A percentile compares a stretch with the other conserved stretches of the same genome.
These are phyloP conservation scores for Drosophila tripunctata DNA, from an alignment of 2,888 invertebrate genomes.

Conservation along the genomic window DNA sequence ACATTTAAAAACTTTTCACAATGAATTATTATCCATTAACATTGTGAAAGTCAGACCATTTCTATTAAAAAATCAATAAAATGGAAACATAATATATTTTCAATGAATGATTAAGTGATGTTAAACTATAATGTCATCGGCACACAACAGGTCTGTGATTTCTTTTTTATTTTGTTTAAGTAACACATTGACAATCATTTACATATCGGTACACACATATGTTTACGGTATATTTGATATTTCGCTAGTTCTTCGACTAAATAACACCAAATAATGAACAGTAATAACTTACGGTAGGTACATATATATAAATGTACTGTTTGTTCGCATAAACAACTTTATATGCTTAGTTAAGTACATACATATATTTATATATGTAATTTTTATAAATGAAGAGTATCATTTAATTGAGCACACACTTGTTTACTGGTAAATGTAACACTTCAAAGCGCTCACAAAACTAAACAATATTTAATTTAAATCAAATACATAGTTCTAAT, in stretches of 20 bases:
- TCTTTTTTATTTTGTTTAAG: no score
- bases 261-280: slow-evolving; percentile 29
- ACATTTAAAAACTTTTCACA: slow-evolving; percentile 35
- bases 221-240: slow-evolving; percentile 22
- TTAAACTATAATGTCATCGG: no score
- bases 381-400: slow-evolving; percentile 13
- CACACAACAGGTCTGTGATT: no score
- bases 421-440: not conserved
- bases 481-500: slow-evolving; percentile 49
- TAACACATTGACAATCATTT: no score
- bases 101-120: no score
- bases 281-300: no score
- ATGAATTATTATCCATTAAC: slow-evolving; percentile 55
- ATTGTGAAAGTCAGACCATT: slow-evolving; percentile 20
- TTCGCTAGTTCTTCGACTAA: slow-evolving; percentile 20
- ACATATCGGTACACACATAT: slow-evolving; percentile 27
- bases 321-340: slow-evolving; percentile 17
- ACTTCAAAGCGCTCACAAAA: slow-evolving; percentile 33
- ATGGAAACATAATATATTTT: slow-evolving; percentile 7
- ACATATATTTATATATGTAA: not conserved
- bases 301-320: no score
- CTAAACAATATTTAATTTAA: slow-evolving; percentile 21
- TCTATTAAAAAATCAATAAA: no score
- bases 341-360: slow-evolving; percentile 10
- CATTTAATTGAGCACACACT: slow-evolving; percentile 5